A percentile compares a stretch with the other conserved stretches of the same genome.
Evolutionary conservation across 1,140 invertebrate species (phyloP).

Genomic region (Microplitis mediator): DNA sequence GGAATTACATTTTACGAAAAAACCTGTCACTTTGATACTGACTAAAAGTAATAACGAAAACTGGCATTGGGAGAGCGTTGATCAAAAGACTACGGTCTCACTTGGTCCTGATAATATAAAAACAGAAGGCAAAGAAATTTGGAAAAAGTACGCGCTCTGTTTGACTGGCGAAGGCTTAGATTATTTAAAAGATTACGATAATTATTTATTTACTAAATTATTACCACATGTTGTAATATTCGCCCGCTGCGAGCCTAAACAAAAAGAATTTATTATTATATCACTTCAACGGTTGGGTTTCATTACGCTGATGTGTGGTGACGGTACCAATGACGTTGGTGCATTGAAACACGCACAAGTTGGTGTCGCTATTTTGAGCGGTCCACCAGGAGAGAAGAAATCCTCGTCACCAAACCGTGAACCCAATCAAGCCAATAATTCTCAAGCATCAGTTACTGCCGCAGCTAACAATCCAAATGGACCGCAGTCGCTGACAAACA

Average conservation of each 20-base stretch:
- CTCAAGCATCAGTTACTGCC: slow-evolving; percentile 2
- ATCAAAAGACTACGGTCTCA: slow-evolving; percentile 70
- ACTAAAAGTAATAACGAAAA: slow-evolving; percentile 54
- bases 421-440: slow-evolving; percentile 25
- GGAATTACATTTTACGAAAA: slow-evolving; percentile 88
- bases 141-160: slow-evolving; percentile 84
- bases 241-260: slow-evolving; percentile 93
- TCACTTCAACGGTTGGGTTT: slow-evolving; percentile 87
- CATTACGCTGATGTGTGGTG: slow-evolving; percentile 98
- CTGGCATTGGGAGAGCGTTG: slow-evolving; percentile 85
- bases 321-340: slow-evolving; percentile 99
- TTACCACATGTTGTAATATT: slow-evolving; percentile 89
- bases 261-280: slow-evolving; percentile 95
- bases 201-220: slow-evolving; percentile 72
- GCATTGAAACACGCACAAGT: slow-evolving; percentile 98
- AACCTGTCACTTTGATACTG: slow-evolving; percentile 76
- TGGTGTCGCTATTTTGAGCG: slow-evolving; percentile 89
- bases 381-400: slow-evolving; percentile 72
- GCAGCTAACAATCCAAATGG: slow-evolving; percentile 23
- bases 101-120: slow-evolving; percentile 62
- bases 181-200: slow-evolving; percentile 72
- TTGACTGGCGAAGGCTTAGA: slow-evolving; percentile 89
- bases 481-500: slow-evolving; percentile 9
- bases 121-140: slow-evolving; percentile 62
- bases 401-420: slow-evolving; percentile 49